These are phyloP conservation scores for Melitaea athalia DNA, from an alignment of 2,888 invertebrate species.

Conservation along the genomic window DNA sequence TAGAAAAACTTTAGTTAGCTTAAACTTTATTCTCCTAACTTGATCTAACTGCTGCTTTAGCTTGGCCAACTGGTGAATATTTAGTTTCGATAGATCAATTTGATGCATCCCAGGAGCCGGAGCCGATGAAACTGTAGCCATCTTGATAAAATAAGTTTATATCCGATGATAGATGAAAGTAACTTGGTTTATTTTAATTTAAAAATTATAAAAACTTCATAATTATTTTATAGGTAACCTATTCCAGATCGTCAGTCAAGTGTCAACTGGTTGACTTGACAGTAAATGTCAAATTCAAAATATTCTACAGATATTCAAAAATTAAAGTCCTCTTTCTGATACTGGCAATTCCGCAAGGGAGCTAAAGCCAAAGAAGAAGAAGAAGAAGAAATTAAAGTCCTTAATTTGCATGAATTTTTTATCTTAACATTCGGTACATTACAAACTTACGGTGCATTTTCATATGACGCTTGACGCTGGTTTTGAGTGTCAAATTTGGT, in stretches of 20 bases:
- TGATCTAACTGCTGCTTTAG: slow-evolving; percentile 94
- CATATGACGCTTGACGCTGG: too few relatives aligned
- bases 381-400: too few relatives aligned
- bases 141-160: slow-evolving; percentile 46
- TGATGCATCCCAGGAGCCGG: slow-evolving; percentile 87
- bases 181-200: slow-evolving; percentile 17
- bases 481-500: too few relatives aligned
- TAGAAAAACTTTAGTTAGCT: not conserved
- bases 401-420: too few relatives aligned
- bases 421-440: too few relatives aligned
- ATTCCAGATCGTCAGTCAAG: not conserved
- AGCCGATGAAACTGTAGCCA: slow-evolving; percentile 83
- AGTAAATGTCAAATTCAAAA: not conserved
- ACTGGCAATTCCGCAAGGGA: too few relatives aligned
- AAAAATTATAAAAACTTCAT: slow-evolving; percentile 28
- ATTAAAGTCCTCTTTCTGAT: too few relatives aligned
- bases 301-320: not conserved
- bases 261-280: not conserved
- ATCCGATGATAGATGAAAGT: slow-evolving; percentile 1
- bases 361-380: too few relatives aligned
- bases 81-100: slow-evolving; percentile 91
- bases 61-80: slow-evolving; percentile 90
- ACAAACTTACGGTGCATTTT: too few relatives aligned
- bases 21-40: slow-evolving; percentile 68
- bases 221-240: slow-evolving; percentile 40